Evolutionary conservation across 2,113 vertebrate genomes (phyloP), one percentile per base, ranked within the genome.

Genomic region (Ameiurus melas): DNA sequence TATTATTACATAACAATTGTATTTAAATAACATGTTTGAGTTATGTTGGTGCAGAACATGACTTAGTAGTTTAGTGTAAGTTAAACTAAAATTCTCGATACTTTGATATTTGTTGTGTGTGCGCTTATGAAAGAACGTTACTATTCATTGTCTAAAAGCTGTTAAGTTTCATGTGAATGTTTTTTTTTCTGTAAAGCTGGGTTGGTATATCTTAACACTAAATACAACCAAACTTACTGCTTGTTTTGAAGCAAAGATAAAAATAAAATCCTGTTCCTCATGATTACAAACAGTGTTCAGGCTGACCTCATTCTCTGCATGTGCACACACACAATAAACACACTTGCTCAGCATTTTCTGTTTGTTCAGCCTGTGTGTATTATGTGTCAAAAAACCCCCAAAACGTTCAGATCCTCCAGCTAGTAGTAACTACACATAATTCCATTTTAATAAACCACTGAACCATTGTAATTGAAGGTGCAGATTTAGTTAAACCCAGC

Each of bases 321-420:
- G 64, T 55, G 66, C 68, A 66, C 71, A 82, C 85, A 77, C 75
- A 36, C 19, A 25, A 89, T 25, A 57, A 70, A 71, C 51, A 70
- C 27, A 70, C 58, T n/a, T 30, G 43, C 43, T 82, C 80, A 60
- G 80, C 77, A 85, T 30, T 39, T 57, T 33, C n/a, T 84, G 83
- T 57, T 75, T 92, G 92, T 89, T 30, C 86, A 57, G 82, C 90
- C 88, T 86, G n/a, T 83, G 70, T 89, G 87, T 84, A 66, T 86
- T 53, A 79, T 90, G 81, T 75, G 87, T 88, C 55, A 53, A 75
- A 77, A 86, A 16, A 53, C n/a, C n/a, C n/a, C n/a, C 25, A 78
- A 51, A 51, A 51, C 9, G 8, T 91, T 89, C 89, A 91, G 27
- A 47, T 83, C 47, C 60, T 83, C 27, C 84, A 87, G 36, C 73